phyloP scores from a whole-genome alignment of 2,797 vertebrate genomes.

The Leptoclinus maculatus region DNA sequence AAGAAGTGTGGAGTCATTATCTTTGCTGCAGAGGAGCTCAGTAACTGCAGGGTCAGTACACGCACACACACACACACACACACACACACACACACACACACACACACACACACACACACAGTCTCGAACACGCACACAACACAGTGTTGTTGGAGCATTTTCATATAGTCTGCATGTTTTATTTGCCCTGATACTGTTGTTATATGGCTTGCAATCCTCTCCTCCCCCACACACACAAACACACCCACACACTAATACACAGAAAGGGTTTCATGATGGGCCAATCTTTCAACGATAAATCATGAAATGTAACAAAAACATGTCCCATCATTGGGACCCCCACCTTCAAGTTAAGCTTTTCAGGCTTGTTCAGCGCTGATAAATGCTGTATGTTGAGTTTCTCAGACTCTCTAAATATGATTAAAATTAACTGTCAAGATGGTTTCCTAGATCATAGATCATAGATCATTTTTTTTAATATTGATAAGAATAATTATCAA shows the following conservation, averaged over 20 bases:
- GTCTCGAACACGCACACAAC: not conserved
- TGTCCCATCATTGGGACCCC: not conserved
- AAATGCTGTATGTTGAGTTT: conserved; percentile 13
- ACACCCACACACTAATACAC: not conserved
- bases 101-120: conserved; percentile 12
- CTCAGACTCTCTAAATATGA: conserved; percentile 21
- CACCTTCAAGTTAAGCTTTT: not conserved
- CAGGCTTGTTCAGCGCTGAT: not conserved
- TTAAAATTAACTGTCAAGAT: conserved; percentile 47
- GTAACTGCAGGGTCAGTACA: conserved; percentile 94
- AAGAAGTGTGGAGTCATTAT: conserved; percentile 87
- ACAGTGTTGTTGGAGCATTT: not conserved
- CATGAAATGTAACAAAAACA: conserved; percentile 4
- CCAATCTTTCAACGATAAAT: not conserved
- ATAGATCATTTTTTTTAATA: too few species aligned
- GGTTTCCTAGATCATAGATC: too few species aligned
- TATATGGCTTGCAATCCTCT: conserved; percentile 16
- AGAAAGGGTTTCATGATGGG: not conserved
- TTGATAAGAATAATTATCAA: too few species aligned
- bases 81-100: not conserved
- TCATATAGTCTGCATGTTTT: conserved; percentile 12
- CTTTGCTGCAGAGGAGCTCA: conserved; percentile 91
- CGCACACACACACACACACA: conserved; percentile 27
- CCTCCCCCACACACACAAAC: not conserved
- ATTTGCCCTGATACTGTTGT: not conserved